Conservation (phyloP, 1,140 invertebrate species). For the Zaprionus lachaisei region DNA sequence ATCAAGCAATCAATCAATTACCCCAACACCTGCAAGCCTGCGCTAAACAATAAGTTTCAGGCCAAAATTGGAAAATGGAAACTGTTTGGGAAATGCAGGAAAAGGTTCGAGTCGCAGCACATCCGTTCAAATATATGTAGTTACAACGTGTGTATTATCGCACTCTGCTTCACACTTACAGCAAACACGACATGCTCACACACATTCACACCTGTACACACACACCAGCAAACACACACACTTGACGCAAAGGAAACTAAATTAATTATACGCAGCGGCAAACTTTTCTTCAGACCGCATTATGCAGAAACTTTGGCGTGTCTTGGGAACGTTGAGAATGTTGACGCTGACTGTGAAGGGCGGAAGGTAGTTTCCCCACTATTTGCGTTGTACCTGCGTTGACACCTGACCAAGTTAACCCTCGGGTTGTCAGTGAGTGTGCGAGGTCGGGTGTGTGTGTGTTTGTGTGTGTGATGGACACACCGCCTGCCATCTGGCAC, state of each 20-base stretch:
- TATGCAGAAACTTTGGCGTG: slow-evolving; percentile 49
- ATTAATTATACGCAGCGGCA: slow-evolving; percentile 54
- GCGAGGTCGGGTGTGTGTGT: not conserved
- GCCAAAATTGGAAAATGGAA: not conserved
- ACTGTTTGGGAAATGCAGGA: not conserved
- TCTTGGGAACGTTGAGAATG: not conserved
- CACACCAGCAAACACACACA: slow-evolving; percentile 1
- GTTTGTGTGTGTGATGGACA: slow-evolving; percentile 1
- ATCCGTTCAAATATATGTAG: slow-evolving; percentile 16
- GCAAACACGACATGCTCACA: not conserved
- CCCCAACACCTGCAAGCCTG: slow-evolving; percentile 7
- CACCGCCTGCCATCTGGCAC: slow-evolving; percentile 1
- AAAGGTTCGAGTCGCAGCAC: slow-evolving; percentile 12
- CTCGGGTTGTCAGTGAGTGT: not conserved
- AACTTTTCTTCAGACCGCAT: slow-evolving; percentile 55
- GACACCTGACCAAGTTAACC: slow-evolving; percentile 25
- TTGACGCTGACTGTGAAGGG: too few species aligned
- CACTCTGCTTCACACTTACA: not conserved
- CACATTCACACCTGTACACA: not conserved
- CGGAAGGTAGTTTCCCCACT: too few species aligned
- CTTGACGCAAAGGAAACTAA: slow-evolving; percentile 40
- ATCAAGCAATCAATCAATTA: slow-evolving; percentile 22
- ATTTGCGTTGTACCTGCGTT: slow-evolving; percentile 5
- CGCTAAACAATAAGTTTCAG: not conserved
- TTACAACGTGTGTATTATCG: not conserved